Evolutionary conservation across 1,140 invertebrate genomes (phyloP).

Genomic region (Heterodera schachtii): DNA sequence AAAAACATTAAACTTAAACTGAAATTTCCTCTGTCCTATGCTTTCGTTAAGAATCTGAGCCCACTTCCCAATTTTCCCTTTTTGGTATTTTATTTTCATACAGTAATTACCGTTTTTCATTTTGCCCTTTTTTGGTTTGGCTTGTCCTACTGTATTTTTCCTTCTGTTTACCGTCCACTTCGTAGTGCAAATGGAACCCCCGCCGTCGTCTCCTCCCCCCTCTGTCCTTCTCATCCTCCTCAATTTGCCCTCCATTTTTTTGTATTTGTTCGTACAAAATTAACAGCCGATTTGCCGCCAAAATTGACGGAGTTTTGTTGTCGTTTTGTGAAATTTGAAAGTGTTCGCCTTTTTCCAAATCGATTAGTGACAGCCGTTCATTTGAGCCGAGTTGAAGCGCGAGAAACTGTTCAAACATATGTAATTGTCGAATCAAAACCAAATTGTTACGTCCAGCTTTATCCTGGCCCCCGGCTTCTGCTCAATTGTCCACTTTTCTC

Average conservation of each 20-base stretch:
- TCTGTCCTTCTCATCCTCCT: neutral
- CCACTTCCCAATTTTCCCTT: no score
- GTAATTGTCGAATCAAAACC: neutral
- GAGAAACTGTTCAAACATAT: neutral
- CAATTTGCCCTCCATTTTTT: neutral
- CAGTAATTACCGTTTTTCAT: no score
- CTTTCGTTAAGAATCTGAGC: no score
- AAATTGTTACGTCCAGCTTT: neutral
- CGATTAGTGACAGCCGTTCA: neutral
- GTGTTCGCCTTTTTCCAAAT: neutral
- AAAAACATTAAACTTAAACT: no score
- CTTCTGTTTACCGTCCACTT: neutral
- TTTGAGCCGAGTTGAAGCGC: neutral
- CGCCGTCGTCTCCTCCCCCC: neutral
- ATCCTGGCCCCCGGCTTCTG: constrained; percentile 25
- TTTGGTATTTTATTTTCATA: no score
- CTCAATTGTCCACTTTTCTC: constrained; percentile 24
- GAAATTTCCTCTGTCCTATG: no score
- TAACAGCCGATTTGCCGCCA: neutral
- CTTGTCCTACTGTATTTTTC: neutral
- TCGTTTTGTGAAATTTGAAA: neutral
- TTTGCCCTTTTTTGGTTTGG: no score
- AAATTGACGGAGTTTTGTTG: neutral
- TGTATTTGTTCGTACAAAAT: constrained; percentile 1
- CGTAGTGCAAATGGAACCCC: constrained; percentile 1